Percentiles rank a stretch among this genome's conserved stretches.
phyloP scores from a whole-genome alignment of 2,888 invertebrate genomes.

The Cancer borealis region DNA sequence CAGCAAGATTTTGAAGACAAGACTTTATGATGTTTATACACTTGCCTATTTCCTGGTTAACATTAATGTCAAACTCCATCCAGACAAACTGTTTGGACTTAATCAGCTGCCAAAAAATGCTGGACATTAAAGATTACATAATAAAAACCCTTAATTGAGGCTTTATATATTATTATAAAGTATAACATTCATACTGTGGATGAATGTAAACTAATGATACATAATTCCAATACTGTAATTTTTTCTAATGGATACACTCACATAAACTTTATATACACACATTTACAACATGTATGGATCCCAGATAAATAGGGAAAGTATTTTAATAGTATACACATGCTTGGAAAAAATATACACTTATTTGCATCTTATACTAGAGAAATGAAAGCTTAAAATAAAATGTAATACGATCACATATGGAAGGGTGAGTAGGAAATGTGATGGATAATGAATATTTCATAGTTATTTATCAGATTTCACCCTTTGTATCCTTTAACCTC shows the following conservation, averaged over 20 bases:
- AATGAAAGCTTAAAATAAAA: neutral
- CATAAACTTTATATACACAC: conserved; percentile 16
- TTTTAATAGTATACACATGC: neutral
- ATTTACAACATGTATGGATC: neutral
- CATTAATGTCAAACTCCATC: neutral
- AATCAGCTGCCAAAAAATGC: neutral
- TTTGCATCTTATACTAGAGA: neutral
- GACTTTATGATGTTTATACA: neutral
- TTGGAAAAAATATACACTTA: neutral
- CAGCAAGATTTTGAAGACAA: neutral
- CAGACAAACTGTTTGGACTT: neutral
- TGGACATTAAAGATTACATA: neutral
- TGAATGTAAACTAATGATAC: neutral
- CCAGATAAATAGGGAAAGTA: neutral
- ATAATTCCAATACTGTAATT: neutral
- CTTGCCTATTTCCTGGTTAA: neutral
- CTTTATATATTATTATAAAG: neutral
- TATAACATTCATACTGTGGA: neutral
- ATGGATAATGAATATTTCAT: neutral
- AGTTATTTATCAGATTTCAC: neutral
- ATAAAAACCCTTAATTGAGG: neutral
- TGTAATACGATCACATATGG: neutral
- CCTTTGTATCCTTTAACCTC: neutral
- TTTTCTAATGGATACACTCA: neutral
- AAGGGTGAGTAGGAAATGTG: neutral